Conservation (phyloP, 2,888 invertebrate genomes). For the Ellobium chinense region DNA sequence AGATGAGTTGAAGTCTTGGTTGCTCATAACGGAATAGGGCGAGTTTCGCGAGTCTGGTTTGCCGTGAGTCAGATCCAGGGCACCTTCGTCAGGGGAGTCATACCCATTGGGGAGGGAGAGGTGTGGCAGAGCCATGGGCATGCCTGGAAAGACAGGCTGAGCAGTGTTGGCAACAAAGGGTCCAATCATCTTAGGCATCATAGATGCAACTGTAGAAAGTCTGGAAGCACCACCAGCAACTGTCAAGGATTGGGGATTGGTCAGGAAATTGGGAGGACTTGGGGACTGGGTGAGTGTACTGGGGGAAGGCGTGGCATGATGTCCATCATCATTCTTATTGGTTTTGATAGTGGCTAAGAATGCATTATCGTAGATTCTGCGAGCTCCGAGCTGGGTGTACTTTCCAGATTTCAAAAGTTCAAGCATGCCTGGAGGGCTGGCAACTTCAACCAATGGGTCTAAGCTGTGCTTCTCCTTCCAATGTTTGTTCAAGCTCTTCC, state of each 20-base stretch:
- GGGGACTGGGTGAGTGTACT: conserved; percentile 4
- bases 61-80: conserved; percentile 33
- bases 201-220: background rate
- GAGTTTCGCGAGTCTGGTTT: background rate
- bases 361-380: conserved; percentile 50
- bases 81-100: conserved; percentile 37
- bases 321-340: conserved; percentile 27
- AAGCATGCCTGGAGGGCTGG: conserved; percentile 61
- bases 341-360: conserved; percentile 46
- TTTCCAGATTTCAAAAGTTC: conserved; percentile 54
- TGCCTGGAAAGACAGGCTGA: conserved; percentile 52
- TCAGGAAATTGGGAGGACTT: conserved; percentile 35
- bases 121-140: conserved; percentile 21
- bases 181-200: conserved; percentile 64
- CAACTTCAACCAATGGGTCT: conserved; percentile 69
- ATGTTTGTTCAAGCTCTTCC: conserved; percentile 78
- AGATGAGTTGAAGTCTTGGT: background rate
- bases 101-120: conserved; percentile 31
- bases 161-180: conserved; percentile 68
- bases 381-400: conserved; percentile 49
- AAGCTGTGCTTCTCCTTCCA: conserved; percentile 79
- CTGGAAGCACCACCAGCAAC: background rate
- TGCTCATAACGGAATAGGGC: background rate
- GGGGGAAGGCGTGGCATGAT: conserved; percentile 12
- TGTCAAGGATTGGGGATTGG: background rate